Evolutionary conservation across 2,888 invertebrate genomes (phyloP), one percentile per base, ranked within the genome.

Genomic region (Tinea semifulvella): DNA sequence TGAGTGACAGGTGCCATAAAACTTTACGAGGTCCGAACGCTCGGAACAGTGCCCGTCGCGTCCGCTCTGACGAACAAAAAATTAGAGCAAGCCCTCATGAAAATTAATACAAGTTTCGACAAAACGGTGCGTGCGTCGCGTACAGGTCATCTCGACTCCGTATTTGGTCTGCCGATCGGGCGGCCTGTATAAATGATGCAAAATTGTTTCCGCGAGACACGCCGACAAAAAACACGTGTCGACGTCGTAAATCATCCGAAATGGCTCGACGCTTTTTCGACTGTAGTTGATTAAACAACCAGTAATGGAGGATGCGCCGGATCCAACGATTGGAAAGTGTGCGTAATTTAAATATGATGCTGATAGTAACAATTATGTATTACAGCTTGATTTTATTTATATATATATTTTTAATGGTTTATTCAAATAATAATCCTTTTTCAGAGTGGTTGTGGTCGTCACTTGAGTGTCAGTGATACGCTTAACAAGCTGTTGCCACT

Each of bases 191-290:
- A 76, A 76, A 75, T 74, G 79, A 76, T 70, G 63, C 72, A 63
- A 75, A 76, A 79, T 75, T 68, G 75, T 79, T 79, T 77, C 79
- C 77, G 75, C 67, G 64, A 70, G 65, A 61, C 57, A 56, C 59
- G 55, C 58, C 57, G 28, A 64, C 74, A 79, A 79, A 80, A 80
- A 79, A 65, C 67, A 76, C 72, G 80, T 80, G 80, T 80, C 65
- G 67, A 61, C 57, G 67, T 64, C 74, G 76, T 80, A 80, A 80
- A 80, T 79, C 79, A 80, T 77, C 73, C 68, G 54, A 58, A 53
- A 54, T 54, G 60, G 64, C 68, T 62, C 70, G 63, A 66, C 61
- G 65, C 66, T 68, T 69, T 71, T 69, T 66, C 61, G 65, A 66
- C 68, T 69, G 70, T 68, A 74, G 73, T 72, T 75, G 75, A 75